These are phyloP conservation scores for Hydrozoanthus gracilis DNA, from an alignment of 92 coral and sea anemone genomes.

Conservation along the genomic window DNA sequence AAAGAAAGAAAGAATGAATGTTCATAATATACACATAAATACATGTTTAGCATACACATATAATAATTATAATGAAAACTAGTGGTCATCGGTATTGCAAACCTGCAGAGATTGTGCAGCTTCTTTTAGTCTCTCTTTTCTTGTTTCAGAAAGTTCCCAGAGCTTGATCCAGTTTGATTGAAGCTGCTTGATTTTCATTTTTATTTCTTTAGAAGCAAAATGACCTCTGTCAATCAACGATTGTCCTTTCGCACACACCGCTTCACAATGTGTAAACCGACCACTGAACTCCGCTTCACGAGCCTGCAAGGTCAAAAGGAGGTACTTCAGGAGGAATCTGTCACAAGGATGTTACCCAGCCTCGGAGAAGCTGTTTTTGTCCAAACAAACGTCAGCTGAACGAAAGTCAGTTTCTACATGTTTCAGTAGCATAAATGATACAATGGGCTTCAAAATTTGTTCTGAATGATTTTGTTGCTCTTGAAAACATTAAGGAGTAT, in stretches of 20 bases:
- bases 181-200: slow-evolving; percentile 87
- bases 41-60: neutral
- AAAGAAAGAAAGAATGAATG: neutral
- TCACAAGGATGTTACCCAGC: too few species aligned
- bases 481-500: too few species aligned
- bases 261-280: slow-evolving; percentile 82
- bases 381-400: too few species aligned
- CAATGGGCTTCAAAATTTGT: too few species aligned
- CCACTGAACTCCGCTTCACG: slow-evolving; percentile 87
- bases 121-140: slow-evolving; percentile 91
- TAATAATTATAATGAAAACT: neutral
- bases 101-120: slow-evolving; percentile 97
- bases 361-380: too few species aligned
- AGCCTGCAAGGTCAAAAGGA: slow-evolving; percentile 55
- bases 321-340: neutral
- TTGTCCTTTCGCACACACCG: slow-evolving; percentile 88
- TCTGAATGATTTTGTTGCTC: too few species aligned
- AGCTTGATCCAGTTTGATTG: slow-evolving; percentile 89
- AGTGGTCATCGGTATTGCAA: neutral
- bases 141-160: slow-evolving; percentile 76
- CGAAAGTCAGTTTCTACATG: too few species aligned
- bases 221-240: slow-evolving; percentile 82
- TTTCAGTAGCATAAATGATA: too few species aligned
- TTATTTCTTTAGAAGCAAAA: slow-evolving; percentile 91
- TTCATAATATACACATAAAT: neutral